Evolutionary conservation across 2,113 vertebrate genomes (phyloP).

Genomic region (Brachionichthys hirsutus): DNA sequence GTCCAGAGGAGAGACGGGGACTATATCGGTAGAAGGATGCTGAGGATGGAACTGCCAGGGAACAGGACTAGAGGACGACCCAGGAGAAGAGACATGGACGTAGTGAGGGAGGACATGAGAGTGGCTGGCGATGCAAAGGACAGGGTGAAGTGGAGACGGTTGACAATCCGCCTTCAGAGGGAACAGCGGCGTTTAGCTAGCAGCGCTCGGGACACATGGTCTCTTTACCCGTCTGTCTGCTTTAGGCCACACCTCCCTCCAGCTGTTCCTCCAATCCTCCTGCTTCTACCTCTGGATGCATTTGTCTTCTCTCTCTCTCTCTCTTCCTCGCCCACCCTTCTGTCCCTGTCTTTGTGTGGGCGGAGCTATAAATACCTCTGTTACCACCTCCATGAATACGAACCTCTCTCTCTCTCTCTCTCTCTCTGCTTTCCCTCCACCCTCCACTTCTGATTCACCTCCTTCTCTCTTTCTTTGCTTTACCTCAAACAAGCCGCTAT

Average conservation of each 20-base stretch:
- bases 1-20: too few species aligned
- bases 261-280: constrained; percentile 34
- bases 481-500: constrained; percentile 1
- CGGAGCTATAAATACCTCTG: constrained; percentile 75
- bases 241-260: constrained; percentile 31
- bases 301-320: not conserved
- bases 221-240: constrained; percentile 3
- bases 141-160: too few species aligned
- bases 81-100: too few species aligned
- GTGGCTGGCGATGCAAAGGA: too few species aligned
- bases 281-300: constrained; percentile 1
- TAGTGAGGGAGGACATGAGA: too few species aligned
- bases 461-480: constrained; percentile 36
- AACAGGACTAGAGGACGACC: too few species aligned
- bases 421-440: constrained; percentile 42
- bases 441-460: constrained; percentile 66
- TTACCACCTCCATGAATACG: constrained; percentile 72
- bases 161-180: too few species aligned
- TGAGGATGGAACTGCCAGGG: too few species aligned
- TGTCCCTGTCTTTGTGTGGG: constrained; percentile 61
- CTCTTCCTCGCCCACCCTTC: constrained; percentile 29
- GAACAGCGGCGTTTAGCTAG: too few species aligned
- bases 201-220: constrained; percentile 9
- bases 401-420: constrained; percentile 61
- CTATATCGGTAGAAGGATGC: too few species aligned